phyloP scores from a whole-genome alignment of 2,888 invertebrate genomes.

The Drosophila kambysellisi region DNA sequence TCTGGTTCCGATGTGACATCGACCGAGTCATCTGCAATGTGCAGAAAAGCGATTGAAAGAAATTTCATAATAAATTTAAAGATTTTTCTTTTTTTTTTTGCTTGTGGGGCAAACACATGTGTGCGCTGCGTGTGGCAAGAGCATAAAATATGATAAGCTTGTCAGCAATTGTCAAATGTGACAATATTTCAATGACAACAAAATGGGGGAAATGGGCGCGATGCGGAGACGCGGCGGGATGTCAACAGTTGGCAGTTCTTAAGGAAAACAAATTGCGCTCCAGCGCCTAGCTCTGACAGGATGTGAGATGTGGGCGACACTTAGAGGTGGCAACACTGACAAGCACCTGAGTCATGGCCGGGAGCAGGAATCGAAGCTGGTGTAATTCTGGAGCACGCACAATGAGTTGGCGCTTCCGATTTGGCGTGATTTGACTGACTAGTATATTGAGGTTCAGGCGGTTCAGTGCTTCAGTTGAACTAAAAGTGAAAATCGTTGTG shows the following conservation, averaged over 20 bases:
- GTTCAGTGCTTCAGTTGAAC: constrained; percentile 17
- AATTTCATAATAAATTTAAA: constrained; percentile 34
- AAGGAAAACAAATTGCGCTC: constrained; percentile 70
- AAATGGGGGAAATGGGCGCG: constrained; percentile 8
- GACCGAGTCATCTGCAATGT: constrained; percentile 84
- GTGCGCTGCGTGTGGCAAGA: constrained; percentile 27
- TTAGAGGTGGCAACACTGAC: constrained; percentile 34
- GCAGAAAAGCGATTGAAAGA: constrained; percentile 7
- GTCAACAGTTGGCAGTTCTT: constrained; percentile 26
- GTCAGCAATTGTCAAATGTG: constrained; percentile 76
- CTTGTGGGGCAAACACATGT: constrained; percentile 25
- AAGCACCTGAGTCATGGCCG: constrained; percentile 73
- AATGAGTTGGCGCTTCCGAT: constrained; percentile 73
- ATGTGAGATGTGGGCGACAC: constrained; percentile 36
- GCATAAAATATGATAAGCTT: constrained; percentile 62
- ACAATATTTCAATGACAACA: constrained; percentile 74
- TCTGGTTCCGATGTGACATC: constrained; percentile 88
- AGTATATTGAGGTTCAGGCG: constrained; percentile 33
- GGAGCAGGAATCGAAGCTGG: background rate
- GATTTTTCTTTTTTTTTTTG: constrained; percentile 2
- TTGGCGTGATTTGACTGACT: constrained; percentile 52
- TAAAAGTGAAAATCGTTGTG: constrained; percentile 42
- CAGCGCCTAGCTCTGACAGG: constrained; percentile 26
- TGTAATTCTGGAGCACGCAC: constrained; percentile 30
- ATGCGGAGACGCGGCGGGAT: background rate